A percentile compares a stretch with the other conserved stretches of the same genome.
phyloP scores from a whole-genome alignment of 2,797 vertebrate genomes.

The Loriculus beryllinus region DNA sequence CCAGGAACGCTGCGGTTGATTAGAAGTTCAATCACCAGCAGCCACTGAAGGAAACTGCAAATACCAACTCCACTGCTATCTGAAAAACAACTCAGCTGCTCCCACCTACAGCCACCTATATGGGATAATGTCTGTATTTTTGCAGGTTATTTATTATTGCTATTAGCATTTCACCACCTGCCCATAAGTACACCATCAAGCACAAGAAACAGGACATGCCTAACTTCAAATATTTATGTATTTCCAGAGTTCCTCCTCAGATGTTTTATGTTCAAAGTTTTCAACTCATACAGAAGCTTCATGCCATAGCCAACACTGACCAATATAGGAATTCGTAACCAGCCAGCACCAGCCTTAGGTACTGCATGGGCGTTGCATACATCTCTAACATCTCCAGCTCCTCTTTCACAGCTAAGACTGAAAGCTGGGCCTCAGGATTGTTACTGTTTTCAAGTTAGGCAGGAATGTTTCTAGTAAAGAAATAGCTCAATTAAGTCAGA shows the following conservation, averaged over 20 bases:
- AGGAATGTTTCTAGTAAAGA: background rate
- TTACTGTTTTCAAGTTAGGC: background rate
- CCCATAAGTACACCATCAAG: background rate
- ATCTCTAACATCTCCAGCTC: background rate
- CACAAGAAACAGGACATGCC: background rate
- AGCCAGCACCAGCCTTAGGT: fast-evolving
- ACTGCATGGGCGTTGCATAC: fast-evolving
- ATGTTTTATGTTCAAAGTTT: background rate
- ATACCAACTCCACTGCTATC: background rate
- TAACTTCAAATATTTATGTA: background rate
- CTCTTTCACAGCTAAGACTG: background rate
- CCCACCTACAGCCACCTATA: background rate
- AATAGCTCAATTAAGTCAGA: background rate
- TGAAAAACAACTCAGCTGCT: background rate
- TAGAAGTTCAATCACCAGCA: constrained; percentile 27
- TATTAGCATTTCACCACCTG: background rate
- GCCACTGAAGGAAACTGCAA: background rate
- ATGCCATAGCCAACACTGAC: background rate
- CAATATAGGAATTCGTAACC: fast-evolving
- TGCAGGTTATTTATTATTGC: background rate
- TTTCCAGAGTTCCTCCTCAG: background rate
- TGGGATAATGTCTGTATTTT: background rate
- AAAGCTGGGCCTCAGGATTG: background rate
- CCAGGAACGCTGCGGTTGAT: background rate
- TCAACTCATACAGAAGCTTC: background rate